Percentiles rank a stretch among this genome's conserved stretches.
Conservation (phyloP, 2,888 invertebrate species). For the Leucophenga montana region DNA sequence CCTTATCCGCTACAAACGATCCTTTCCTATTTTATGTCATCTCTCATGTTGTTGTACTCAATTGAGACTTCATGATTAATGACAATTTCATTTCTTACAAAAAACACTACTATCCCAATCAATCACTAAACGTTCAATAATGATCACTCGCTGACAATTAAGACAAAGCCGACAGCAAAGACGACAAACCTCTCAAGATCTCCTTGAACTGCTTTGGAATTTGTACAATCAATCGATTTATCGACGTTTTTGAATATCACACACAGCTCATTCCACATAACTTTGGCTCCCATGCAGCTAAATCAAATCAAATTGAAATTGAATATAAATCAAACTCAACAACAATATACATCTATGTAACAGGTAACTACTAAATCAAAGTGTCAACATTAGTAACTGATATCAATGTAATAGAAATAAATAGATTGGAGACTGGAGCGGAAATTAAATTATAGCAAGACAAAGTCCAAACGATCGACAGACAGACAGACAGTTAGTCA, state of each 20-base stretch:
- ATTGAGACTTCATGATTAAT: slow-evolving; percentile 8
- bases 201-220: slow-evolving; percentile 13
- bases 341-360: slow-evolving; percentile 54
- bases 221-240: no score
- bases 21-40: no score
- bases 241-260: no score
- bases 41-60: not conserved
- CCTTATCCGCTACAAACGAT: no score
- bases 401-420: slow-evolving; percentile 40
- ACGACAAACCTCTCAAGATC: not conserved
- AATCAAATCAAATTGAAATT: slow-evolving; percentile 27
- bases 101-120: not conserved
- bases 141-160: slow-evolving; percentile 11
- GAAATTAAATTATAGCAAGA: slow-evolving; percentile 60
- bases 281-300: slow-evolving; percentile 12
- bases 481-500: slow-evolving; percentile 36
- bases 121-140: slow-evolving; percentile 11
- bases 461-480: slow-evolving; percentile 19
- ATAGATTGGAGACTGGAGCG: slow-evolving; percentile 46
- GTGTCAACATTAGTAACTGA: slow-evolving; percentile 64
- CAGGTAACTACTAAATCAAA: slow-evolving; percentile 66
- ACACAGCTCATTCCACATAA: not conserved
- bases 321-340: slow-evolving; percentile 63
- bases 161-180: slow-evolving; percentile 9
- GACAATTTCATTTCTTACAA: not conserved